Base-by-base conservation (phyloP, 2,888 invertebrate genomes). In the Himalopsyche anomala region DNA sequence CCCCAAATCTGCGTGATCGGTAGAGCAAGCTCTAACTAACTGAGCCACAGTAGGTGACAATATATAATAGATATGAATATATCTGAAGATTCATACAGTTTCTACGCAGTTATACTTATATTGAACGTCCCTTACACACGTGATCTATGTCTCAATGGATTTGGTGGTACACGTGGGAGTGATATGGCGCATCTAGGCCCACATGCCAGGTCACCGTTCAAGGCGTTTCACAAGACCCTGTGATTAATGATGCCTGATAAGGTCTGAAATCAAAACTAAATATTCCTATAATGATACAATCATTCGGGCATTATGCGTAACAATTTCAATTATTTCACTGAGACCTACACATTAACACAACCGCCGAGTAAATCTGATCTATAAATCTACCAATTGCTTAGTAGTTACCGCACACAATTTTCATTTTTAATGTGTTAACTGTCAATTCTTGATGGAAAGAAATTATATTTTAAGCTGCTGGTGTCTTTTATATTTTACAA, bases 161-260 rank as follows among this genome's bases (percentile, higher is more conserved):
- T 62, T 62, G 62, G 51, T 51, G 8, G 62, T 62, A 62, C 62
- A 62, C 62, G 62, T 62, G 62, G 62, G 62, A 62, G 62, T 62
- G 62, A 62, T 62, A 62, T 51, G 15, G 51, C 62, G 62, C 62
- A 62, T 62, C 62, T 62, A 19, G 62, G n/a, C 62, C 62, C 62
- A 62, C 62, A 62, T 62, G 62, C 62, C 62, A 28, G 62, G 28
- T 62, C 62, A 62, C 62, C 62, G 62, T 62, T 62, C 62, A 62
- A 62, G 62, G 19, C 62, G 62, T 62, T 62, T n/a, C 62, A 28
- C 62, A 62, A 62, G 19, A 62, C 2, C 28, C 28, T 28, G 28
- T 62, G 62, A 62, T 19, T 62, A 62, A 62, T 62, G 62, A 62
- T 62, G 62, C 62, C 62, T 62, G 62, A 62, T 62, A 62, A 62